These are phyloP conservation scores for Mandrillus leucophaeus DNA, from an alignment of 2,113 vertebrate species.

Conservation along the genomic window DNA sequence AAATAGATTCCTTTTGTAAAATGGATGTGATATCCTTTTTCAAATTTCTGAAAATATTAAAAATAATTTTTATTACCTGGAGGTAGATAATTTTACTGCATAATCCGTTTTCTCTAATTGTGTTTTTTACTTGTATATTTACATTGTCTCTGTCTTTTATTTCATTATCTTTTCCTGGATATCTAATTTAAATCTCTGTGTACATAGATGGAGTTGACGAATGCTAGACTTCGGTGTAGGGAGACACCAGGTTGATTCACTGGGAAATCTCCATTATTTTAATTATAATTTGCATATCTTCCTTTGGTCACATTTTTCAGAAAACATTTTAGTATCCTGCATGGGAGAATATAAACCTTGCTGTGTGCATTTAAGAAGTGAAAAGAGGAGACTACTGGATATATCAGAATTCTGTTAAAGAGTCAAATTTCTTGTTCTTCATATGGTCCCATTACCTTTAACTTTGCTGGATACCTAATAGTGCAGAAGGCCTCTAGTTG, in stretches of 20 bases:
- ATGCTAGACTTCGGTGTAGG: background rate
- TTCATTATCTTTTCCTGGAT: background rate
- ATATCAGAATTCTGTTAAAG: background rate
- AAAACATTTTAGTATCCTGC: background rate
- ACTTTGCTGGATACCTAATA: background rate
- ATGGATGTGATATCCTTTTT: background rate
- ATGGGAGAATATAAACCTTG: background rate
- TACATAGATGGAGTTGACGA: background rate
- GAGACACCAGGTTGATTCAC: background rate
- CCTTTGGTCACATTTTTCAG: background rate
- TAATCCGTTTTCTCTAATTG: background rate
- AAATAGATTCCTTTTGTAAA: background rate
- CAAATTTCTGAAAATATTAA: background rate
- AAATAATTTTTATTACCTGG: background rate
- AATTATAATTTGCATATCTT: background rate
- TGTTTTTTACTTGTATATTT: background rate
- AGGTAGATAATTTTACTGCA: background rate
- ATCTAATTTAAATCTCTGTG: background rate
- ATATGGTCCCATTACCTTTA: background rate
- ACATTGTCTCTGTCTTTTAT: background rate
- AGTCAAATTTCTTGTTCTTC: background rate
- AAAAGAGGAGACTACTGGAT: background rate
- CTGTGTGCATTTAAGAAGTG: background rate
- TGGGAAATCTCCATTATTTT: background rate
- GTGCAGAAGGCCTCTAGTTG: background rate